These are phyloP conservation scores for Grapholita molesta DNA, from an alignment of 1,140 invertebrate genomes.

Conservation along the genomic window DNA sequence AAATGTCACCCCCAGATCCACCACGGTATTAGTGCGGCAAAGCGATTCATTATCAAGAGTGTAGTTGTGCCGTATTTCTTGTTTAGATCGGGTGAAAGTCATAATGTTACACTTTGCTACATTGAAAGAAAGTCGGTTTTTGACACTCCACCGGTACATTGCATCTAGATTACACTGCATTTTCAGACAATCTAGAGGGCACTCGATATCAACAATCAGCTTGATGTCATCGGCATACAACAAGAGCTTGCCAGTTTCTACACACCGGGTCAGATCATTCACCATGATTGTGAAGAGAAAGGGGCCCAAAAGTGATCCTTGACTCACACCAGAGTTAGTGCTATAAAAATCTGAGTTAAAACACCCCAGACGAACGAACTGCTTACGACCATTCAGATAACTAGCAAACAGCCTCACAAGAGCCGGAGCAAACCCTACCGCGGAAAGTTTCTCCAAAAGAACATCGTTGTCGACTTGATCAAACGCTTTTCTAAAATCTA, in stretches of 20 bases:
- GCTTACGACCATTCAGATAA: not conserved
- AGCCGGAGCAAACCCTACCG: not conserved
- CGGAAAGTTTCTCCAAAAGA: not conserved
- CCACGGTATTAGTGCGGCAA: not conserved
- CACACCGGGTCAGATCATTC: not conserved
- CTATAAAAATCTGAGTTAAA: not conserved
- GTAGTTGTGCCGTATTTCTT: not conserved
- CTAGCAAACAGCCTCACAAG: not conserved
- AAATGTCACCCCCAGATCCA: constrained; percentile 6
- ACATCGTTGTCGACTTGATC: not conserved
- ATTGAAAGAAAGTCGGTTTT: not conserved
- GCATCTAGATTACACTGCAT: not conserved
- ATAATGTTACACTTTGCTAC: not conserved
- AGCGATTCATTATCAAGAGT: not conserved
- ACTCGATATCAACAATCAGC: not conserved
- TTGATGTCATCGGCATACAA: constrained; percentile 9
- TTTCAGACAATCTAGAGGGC: not conserved
- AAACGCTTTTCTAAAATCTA: not conserved
- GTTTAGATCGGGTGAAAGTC: not conserved
- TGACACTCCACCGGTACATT: not conserved
- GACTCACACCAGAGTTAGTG: not conserved
- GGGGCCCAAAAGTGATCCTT: not conserved
- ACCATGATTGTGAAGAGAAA: not conserved
- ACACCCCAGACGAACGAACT: not conserved
- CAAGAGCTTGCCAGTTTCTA: not conserved